Evolutionary conservation across 2,888 invertebrate genomes (phyloP), one percentile per base, ranked within the genome.

Genomic region (Trichopoda pennipes): DNA sequence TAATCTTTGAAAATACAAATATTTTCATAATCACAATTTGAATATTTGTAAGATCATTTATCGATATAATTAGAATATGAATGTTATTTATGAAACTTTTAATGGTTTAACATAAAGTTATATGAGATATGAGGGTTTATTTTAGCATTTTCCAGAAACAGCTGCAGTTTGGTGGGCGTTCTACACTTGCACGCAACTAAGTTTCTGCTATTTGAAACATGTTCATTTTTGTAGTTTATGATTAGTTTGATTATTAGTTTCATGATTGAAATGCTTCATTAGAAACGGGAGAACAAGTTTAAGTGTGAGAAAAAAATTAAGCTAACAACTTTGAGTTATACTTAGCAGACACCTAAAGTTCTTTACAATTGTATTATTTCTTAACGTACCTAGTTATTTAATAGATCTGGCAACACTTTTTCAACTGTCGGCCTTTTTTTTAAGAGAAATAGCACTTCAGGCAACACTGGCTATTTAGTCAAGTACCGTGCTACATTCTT

Each of bases 41-140:
- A 78, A 81, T 81, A 81, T 81, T 74, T 66, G 42, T 60, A 51
- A 78, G 81, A 81, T 81, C 81, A 44, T 69, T 81, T 81, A 81
- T 81, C 81, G 42, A 23, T 68, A 55, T 72, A 73, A 73, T 81
- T 77, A 76, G 73, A 61, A 47, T 81, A 70, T 81, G n/a, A n/a
- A n/a, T n/a, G n/a, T 44, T 49, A 69, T 28, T 66, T 49, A 28
- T 38, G 64, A 17, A 44, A 44, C 44, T 19, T n/a, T 72, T 21
- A 38, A 55, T 73, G 53, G 23, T 49, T 61, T 73, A 21, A 56
- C 7, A 56, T 64, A 56, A n/a, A n/a, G n/a, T n/a, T 47, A 21
- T n/a, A 32, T 19, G 32, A 56, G 47, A 55, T 47, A 47, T 35
- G 55, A 32, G 53, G 32, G 61, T 21, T 14, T 35, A 21, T 23